Conservation (phyloP, 2,797 vertebrate genomes). For the Pangasius larnaudii region DNA sequence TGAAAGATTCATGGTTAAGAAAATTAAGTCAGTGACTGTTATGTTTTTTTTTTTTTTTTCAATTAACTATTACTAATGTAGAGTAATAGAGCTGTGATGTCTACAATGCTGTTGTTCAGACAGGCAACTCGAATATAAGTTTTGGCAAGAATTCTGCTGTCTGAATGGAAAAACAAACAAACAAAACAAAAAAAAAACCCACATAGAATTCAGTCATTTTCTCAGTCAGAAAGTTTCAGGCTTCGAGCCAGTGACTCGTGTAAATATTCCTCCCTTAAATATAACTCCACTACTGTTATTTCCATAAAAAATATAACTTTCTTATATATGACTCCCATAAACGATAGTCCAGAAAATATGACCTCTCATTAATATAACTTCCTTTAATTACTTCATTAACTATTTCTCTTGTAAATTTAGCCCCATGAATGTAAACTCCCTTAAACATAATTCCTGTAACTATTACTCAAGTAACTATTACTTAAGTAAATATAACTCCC, state of each 20-base stretch:
- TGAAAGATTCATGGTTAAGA: background rate
- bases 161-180: background rate
- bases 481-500: background rate
- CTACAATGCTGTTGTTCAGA: too few relatives aligned
- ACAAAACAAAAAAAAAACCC: too few relatives aligned
- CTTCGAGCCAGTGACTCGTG: background rate
- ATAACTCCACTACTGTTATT: too few relatives aligned
- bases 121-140: background rate
- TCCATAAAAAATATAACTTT: background rate
- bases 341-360: background rate
- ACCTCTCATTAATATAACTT: too few relatives aligned
- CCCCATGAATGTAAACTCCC: background rate
- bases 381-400: background rate
- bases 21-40: too few relatives aligned
- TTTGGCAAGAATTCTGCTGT: background rate
- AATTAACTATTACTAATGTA: too few relatives aligned
- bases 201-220: too few relatives aligned
- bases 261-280: background rate
- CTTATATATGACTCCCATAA: background rate
- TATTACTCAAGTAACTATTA: background rate
- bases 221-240: background rate
- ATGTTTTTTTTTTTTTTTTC: too few relatives aligned
- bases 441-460: background rate
- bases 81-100: too few relatives aligned
- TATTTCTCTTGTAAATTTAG: background rate